These are phyloP conservation scores for Caenorhabditis sp. DNA, from an alignment of 2,888 invertebrate genomes.

Conservation along the genomic window DNA sequence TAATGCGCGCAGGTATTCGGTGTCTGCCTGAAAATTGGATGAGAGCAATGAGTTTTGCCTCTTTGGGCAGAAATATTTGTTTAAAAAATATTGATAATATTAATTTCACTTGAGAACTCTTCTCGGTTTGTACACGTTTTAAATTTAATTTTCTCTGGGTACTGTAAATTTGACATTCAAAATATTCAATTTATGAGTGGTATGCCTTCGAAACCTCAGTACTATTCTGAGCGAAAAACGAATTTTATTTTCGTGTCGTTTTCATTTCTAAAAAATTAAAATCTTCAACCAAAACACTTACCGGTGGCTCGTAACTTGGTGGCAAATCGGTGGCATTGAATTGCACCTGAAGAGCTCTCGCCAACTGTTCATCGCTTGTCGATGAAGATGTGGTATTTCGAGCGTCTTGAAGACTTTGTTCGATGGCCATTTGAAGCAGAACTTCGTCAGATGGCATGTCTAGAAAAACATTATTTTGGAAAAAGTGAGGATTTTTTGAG, in stretches of 20 bases:
- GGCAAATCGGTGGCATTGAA: neutral
- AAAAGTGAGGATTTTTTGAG: too few species aligned
- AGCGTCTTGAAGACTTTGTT: slow-evolving; percentile 42
- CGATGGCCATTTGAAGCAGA: slow-evolving; percentile 57
- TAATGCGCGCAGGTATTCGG: slow-evolving; percentile 28
- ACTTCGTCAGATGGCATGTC: slow-evolving; percentile 51
- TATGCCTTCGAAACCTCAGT: too few species aligned
- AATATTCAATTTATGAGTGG: too few species aligned
- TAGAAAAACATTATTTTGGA: slow-evolving; percentile 10
- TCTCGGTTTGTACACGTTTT: too few species aligned
- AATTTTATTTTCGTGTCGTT: too few species aligned
- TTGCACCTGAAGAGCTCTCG: neutral
- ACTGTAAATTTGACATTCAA: too few species aligned
- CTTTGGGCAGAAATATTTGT: neutral
- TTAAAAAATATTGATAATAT: too few species aligned
- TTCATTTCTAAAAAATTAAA: too few species aligned
- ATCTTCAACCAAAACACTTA: neutral
- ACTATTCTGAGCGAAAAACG: too few species aligned
- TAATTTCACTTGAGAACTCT: too few species aligned
- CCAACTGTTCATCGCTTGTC: slow-evolving; percentile 6
- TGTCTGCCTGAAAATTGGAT: slow-evolving; percentile 9
- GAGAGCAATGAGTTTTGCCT: neutral
- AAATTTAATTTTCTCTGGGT: too few species aligned
- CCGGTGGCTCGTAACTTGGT: neutral
- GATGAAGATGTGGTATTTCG: neutral